Base-by-base conservation (phyloP, 2,888 invertebrate species). In the Conistra vaccinii region DNA sequence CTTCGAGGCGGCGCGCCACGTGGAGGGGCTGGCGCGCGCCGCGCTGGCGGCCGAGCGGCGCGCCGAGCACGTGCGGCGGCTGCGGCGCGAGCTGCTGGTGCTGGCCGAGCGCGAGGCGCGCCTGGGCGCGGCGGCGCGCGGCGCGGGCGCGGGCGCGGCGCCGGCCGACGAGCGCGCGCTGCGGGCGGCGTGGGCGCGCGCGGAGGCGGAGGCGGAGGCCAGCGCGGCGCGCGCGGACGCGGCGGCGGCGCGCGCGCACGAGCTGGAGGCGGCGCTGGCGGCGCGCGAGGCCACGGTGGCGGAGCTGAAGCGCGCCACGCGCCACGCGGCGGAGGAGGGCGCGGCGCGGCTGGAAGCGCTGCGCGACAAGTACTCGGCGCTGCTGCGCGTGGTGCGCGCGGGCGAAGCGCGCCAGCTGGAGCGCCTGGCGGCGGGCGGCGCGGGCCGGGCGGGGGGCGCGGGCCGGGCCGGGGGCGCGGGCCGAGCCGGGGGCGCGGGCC, bases 291-390 rank as follows among this genome's bases (percentile, higher is more conserved):
- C 96, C 82, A 93, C 94, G 60, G 95, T 97, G 82, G 93, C 97
- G 26, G 93, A 92, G 90, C 89, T 93, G 89, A 95, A 90, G 94
- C 96, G 88, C 93, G 97, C 85, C 91, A 97, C 85, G 90, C 93
- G 83, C 88, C 93, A 78, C 96, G 94, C 93, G 78, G 95, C 97
- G 78, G 97, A 97, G 85, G 97, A 97, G 89, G 97, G 97, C 89
- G 96, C 97, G 88, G 97, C 97, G 88, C 95, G 97, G 86, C 88
- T 97, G 85, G 96, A 96, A 81, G 97, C 97, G 20, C 93, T 97
- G 78, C 97, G 96, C 85, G 97, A 97, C 87, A 97, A 97, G 92
- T 97, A 97, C 92, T 92, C 94, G 83, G 96, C 97, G 81, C 96
- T 97, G 87, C 93, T 97, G 89, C 95, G 96, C 75, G 96, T 97